phyloP scores from a whole-genome alignment of 1,140 invertebrate genomes.

The Euura lappo region DNA sequence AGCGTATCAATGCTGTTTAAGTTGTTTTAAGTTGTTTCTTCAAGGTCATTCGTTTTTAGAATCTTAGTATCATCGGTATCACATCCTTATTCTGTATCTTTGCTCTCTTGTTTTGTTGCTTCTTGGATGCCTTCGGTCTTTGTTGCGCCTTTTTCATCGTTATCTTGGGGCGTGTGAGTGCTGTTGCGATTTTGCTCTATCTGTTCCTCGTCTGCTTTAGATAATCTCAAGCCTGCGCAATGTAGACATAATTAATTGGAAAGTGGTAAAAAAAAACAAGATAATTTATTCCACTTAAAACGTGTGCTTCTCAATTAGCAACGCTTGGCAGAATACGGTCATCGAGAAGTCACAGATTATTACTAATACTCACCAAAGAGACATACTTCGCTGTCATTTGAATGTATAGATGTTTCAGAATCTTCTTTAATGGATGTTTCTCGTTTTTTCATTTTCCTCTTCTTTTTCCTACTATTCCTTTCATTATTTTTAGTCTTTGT shows the following conservation, averaged over 20 bases:
- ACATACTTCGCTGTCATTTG: slow-evolving; percentile 33
- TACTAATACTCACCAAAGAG: slow-evolving; percentile 30
- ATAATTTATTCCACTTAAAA: too few species aligned
- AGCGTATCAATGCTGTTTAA: too few species aligned
- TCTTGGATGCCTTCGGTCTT: neutral
- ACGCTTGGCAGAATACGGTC: too few species aligned
- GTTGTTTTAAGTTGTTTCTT: too few species aligned
- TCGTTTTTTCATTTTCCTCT: slow-evolving; percentile 9
- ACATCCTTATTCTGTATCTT: neutral
- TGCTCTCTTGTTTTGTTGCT: neutral
- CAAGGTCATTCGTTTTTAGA: too few species aligned
- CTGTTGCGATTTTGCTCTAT: slow-evolving; percentile 27
- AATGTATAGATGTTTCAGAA: slow-evolving; percentile 29
- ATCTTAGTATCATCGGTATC: too few species aligned
- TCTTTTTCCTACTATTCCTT: neutral
- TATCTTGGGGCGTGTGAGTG: neutral
- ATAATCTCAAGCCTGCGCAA: slow-evolving; percentile 22
- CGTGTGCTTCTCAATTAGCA: too few species aligned
- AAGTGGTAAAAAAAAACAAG: too few species aligned
- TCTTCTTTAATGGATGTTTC: slow-evolving; percentile 15
- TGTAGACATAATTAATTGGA: neutral
- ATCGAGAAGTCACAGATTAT: too few species aligned
- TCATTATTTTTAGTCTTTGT: neutral
- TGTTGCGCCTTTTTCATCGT: neutral
- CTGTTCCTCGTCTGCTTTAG: slow-evolving; percentile 24